Evolutionary conservation across 23 tunicate genomes (phyloP), one percentile per base, ranked within the genome.

Genomic region (Ciona savignyi): DNA sequence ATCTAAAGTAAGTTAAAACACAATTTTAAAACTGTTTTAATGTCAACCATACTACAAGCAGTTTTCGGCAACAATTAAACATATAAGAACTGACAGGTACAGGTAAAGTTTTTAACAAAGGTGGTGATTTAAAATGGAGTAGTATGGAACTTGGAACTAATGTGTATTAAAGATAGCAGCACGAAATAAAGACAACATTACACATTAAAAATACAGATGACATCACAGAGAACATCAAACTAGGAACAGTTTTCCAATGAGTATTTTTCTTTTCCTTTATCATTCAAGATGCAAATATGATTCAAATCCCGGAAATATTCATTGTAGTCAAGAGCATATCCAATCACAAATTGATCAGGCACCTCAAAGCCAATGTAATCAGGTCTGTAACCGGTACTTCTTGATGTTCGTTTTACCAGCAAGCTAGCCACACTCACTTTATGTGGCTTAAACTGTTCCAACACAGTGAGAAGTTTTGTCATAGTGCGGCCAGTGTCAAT

Each of bases 291-390:
- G 30, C 86, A 81, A 63, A 87, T 72, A 79, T 87, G 95, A 49
- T 86, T 78, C 31, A 92, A 65, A 72, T 92, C 98, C 4, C 98
- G 62, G 70, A 92, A 92, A 63, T 85, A 92, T 65, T 92, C 98
- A 62, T 92, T 92, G 80, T 80, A 92, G 68, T 92, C 98, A 67
- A 85, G 66, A 3, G 94, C 98, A 73, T 92, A 92, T 21, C 98
- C 98, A 80, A 92, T 51, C 29, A 81, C 63, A 68, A 92, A 92
- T 27, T 80, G 60, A 65, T 85, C 93, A 28, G 98, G 98, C 70
- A 92, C 62, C 71, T 80, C 86, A 81, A 92, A 92, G 15, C 92
- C 98, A 33, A 83, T 79, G 70, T 83, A 83, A 51, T 92, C 86
- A 9, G 98, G 92, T 33, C 87, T 56, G 67, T 92, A 92, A 2